Evolutionary conservation across 2,113 vertebrate genomes (phyloP).

Genomic region (Rhinopomastus cyanomelas): DNA sequence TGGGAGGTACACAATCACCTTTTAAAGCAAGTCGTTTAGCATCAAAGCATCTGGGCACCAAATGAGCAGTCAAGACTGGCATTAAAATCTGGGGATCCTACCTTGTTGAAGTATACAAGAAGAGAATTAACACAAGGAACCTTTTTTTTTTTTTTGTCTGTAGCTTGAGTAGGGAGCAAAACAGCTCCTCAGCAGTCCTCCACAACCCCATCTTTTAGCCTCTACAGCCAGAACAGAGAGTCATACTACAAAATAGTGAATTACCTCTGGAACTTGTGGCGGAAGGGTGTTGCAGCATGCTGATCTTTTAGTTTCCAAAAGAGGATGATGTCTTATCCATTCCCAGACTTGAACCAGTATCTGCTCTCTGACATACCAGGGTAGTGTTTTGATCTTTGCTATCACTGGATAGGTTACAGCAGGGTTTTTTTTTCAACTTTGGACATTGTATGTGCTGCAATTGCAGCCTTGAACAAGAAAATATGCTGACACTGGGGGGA

Average conservation of each 20-base stretch:
- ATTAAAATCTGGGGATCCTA: neutral
- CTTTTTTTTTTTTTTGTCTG: neutral
- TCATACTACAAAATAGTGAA: neutral
- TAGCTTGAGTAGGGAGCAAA: neutral
- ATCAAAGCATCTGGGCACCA: neutral
- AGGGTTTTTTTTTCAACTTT: neutral
- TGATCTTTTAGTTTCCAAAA: neutral
- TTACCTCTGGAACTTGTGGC: neutral
- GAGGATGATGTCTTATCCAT: neutral
- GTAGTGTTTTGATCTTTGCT: neutral
- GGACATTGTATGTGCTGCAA: neutral
- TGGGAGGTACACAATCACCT: neutral
- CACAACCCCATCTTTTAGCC: neutral
- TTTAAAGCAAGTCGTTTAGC: neutral
- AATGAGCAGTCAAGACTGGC: neutral
- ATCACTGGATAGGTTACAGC: neutral
- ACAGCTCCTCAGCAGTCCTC: neutral
- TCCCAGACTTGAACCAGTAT: neutral
- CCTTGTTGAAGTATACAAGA: neutral
- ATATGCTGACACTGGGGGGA: conserved; percentile 51
- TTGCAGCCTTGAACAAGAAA: neutral
- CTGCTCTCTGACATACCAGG: neutral
- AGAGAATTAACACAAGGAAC: neutral
- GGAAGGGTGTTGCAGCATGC: neutral
- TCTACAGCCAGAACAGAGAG: neutral